phyloP scores from a whole-genome alignment of 2,113 vertebrate species.

The Dolichotis patagonum region DNA sequence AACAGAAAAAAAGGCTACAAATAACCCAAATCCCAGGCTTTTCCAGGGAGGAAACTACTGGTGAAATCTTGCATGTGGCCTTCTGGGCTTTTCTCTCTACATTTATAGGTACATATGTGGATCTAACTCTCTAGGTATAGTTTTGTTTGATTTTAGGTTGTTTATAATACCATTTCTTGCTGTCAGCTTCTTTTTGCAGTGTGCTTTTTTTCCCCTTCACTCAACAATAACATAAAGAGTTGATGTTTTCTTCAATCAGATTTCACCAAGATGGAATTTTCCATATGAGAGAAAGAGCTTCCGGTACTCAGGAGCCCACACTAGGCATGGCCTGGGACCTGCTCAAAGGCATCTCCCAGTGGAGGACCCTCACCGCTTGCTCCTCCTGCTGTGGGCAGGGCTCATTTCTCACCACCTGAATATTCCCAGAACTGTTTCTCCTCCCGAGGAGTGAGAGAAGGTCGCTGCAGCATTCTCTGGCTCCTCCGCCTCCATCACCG shows the following conservation, averaged over 20 bases:
- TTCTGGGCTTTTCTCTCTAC: background rate
- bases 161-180: background rate
- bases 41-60: background rate
- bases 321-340: background rate
- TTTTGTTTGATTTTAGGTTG: background rate
- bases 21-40: background rate
- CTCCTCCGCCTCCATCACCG: rapidly evolving
- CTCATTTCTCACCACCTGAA: rapidly evolving
- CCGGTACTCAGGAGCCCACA: background rate
- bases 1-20: background rate
- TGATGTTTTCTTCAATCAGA: background rate
- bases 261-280: constrained; percentile 44
- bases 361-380: background rate
- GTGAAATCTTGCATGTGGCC: background rate
- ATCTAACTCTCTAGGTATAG: too few species aligned
- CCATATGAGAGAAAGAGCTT: background rate
- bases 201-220: too few species aligned
- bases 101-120: rapidly evolving
- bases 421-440: background rate
- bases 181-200: background rate
- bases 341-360: too few species aligned
- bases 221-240: background rate
- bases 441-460: background rate
- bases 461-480: too few species aligned
- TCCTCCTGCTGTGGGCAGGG: too few species aligned